Evolutionary conservation across 1,140 invertebrate genomes (phyloP).

Genomic region (Notospermus geniculatus): DNA sequence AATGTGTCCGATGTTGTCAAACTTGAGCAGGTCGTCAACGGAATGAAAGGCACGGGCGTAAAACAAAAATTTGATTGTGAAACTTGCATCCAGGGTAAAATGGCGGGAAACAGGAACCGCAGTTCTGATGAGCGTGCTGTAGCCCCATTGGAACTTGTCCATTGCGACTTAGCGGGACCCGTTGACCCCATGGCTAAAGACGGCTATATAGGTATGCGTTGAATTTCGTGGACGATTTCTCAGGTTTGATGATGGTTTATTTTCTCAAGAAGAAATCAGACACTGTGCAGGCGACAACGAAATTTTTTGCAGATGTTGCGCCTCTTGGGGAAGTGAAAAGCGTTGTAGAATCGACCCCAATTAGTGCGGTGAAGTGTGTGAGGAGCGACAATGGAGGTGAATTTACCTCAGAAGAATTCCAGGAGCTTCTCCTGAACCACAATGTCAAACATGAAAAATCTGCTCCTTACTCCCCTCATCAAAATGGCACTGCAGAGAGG

Average conservation of each 20-base stretch:
- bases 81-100: slow-evolving; percentile 2
- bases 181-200: slow-evolving; percentile 15
- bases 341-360: no score
- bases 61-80: not conserved
- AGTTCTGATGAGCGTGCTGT: not conserved
- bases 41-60: not conserved
- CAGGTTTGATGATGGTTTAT: slow-evolving; percentile 14
- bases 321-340: no score
- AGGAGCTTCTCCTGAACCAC: not conserved
- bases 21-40: slow-evolving; percentile 1
- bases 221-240: slow-evolving; percentile 21
- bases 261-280: slow-evolving; percentile 21
- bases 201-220: slow-evolving; percentile 17
- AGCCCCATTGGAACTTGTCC: slow-evolving; percentile 13
- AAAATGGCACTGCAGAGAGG: slow-evolving; percentile 21
- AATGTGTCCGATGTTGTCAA: slow-evolving; percentile 5
- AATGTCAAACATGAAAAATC: slow-evolving; percentile 8
- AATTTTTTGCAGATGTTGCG: slow-evolving; percentile 14
- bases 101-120: not conserved
- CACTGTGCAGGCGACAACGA: slow-evolving; percentile 4
- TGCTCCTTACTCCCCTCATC: slow-evolving; percentile 17
- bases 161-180: slow-evolving; percentile 16
- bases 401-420: slow-evolving; percentile 2
- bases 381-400: no score
- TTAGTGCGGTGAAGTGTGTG: not conserved